These are phyloP conservation scores for Scomber colias DNA, from an alignment of 2,113 vertebrate species.

Conservation along the genomic window DNA sequence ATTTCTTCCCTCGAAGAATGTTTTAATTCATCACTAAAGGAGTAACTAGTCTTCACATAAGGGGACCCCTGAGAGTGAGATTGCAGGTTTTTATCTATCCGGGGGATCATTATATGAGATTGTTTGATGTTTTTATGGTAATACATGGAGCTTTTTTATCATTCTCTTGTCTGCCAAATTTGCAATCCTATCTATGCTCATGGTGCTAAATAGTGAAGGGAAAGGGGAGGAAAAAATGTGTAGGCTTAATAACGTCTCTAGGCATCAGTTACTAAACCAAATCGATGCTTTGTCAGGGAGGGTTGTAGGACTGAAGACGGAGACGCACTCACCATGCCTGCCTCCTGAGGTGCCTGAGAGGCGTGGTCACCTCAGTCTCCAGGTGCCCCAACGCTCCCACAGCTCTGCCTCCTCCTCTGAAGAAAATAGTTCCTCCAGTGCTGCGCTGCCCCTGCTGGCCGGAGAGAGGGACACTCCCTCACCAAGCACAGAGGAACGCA, in stretches of 20 bases:
- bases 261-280: not conserved
- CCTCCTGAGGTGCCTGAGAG: constrained; percentile 87
- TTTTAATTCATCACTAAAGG: not conserved
- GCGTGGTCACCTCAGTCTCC: constrained; percentile 90
- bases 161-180: too few relatives aligned
- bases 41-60: too few relatives aligned
- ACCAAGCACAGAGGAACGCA: constrained; percentile 87
- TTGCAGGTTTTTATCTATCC: too few relatives aligned
- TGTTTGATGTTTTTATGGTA: too few relatives aligned
- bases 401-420: constrained; percentile 96
- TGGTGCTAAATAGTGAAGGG: too few relatives aligned
- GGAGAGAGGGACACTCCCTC: constrained; percentile 92
- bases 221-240: too few relatives aligned
- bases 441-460: constrained; percentile 92
- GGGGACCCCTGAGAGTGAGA: not conserved
- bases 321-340: constrained; percentile 86
- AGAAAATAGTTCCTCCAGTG: constrained; percentile 94
- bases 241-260: too few relatives aligned
- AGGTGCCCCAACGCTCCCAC: constrained; percentile 92
- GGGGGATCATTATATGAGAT: too few relatives aligned
- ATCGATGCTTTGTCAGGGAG: constrained; percentile 80
- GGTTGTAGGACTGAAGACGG: constrained; percentile 86
- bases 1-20: not conserved
- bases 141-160: too few relatives aligned
- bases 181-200: too few relatives aligned